phyloP scores from a whole-genome alignment of 2,113 vertebrate genomes.

The Tympanuchus pallidicinctus region DNA sequence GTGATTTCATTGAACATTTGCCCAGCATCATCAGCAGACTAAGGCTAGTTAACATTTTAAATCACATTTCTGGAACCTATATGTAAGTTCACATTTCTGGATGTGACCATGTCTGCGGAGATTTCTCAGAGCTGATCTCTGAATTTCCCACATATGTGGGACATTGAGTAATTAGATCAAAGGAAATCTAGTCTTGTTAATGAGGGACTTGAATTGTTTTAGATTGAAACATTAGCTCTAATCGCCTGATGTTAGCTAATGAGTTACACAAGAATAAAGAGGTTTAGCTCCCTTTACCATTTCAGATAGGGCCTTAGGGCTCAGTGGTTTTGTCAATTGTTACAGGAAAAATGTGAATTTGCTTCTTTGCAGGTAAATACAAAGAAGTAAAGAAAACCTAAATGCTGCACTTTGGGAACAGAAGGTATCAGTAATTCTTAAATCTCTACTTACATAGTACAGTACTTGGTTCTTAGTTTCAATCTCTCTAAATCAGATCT shows the following conservation, averaged over 20 bases:
- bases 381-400: slow-evolving; percentile 53
- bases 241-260: slow-evolving; percentile 41
- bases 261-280: slow-evolving; percentile 68
- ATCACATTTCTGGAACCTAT: not conserved
- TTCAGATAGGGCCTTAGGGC: slow-evolving; percentile 17
- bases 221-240: slow-evolving; percentile 53
- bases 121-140: slow-evolving; percentile 37
- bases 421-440: slow-evolving; percentile 47
- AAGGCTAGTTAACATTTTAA: slow-evolving; percentile 3
- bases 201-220: slow-evolving; percentile 54
- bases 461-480: slow-evolving; percentile 44
- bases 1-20: not conserved
- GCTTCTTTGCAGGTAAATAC: slow-evolving; percentile 46
- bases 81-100: not conserved
- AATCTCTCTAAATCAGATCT: slow-evolving; percentile 59
- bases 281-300: slow-evolving; percentile 62
- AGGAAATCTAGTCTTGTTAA: slow-evolving; percentile 33
- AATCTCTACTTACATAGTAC: slow-evolving; percentile 36
- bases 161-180: slow-evolving; percentile 61
- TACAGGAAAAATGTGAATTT: slow-evolving; percentile 43
- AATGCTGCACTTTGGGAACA: slow-evolving; percentile 2
- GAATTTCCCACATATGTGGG: slow-evolving; percentile 52
- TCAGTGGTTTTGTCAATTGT: slow-evolving; percentile 34
- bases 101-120: slow-evolving; percentile 4
- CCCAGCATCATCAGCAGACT: not conserved